A percentile compares a stretch with the other conserved stretches of the same genome.
These are phyloP conservation scores for Pachyrhynchus sulphureomaculatus DNA, from an alignment of 1,140 invertebrate species.

Conservation along the genomic window DNA sequence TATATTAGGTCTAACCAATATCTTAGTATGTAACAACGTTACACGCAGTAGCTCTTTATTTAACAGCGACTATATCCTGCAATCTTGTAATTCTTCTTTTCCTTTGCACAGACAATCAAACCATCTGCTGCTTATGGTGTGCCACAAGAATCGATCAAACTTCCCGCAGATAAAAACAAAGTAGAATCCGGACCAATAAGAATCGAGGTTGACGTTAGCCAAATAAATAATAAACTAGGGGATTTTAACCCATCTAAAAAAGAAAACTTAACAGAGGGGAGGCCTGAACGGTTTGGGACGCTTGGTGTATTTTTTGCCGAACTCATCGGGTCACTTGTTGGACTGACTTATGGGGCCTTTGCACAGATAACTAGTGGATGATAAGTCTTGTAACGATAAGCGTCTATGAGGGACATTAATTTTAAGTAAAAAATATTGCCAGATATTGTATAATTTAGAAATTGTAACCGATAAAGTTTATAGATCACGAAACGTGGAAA, in stretches of 20 bases:
- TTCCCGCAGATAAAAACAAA: neutral
- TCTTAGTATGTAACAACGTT: too few species aligned
- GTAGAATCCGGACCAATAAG: neutral
- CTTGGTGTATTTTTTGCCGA: conserved; percentile 34
- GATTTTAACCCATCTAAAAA: neutral
- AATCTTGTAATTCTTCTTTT: too few species aligned
- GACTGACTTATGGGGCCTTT: conserved; percentile 32
- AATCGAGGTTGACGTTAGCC: neutral
- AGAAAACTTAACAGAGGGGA: neutral
- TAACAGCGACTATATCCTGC: too few species aligned
- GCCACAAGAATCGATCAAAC: neutral
- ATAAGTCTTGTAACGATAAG: conserved; percentile 19
- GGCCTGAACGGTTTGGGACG: conserved; percentile 9
- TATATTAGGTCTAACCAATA: too few species aligned
- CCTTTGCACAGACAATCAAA: neutral
- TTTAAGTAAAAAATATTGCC: too few species aligned
- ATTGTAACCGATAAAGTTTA: too few species aligned
- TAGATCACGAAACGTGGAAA: too few species aligned
- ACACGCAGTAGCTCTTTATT: too few species aligned
- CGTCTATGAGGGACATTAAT: conserved; percentile 16
- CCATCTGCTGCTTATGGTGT: neutral
- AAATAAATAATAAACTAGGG: conserved; percentile 4
- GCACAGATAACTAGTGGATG: conserved; percentile 22
- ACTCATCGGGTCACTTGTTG: conserved; percentile 31
- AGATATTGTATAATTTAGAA: too few species aligned